A percentile compares a stretch with the other conserved stretches of the same genome.
These are phyloP conservation scores for Chrysolina haemoptera DNA, from an alignment of 2,888 invertebrate species.

Conservation along the genomic window DNA sequence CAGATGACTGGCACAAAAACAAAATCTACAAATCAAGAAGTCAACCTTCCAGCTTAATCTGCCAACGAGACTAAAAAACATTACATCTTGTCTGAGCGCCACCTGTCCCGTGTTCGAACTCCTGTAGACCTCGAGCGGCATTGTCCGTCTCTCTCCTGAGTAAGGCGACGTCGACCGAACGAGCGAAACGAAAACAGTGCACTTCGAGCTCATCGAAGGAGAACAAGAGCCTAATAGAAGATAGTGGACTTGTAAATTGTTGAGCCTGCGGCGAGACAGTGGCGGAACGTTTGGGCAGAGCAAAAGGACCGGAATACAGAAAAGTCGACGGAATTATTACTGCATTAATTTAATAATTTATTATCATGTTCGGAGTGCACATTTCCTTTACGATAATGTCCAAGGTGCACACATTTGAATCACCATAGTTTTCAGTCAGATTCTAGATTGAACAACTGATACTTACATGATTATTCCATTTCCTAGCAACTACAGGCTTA, in stretches of 20 bases:
- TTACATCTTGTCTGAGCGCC: conserved; percentile 49
- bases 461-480: no score
- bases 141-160: conserved; percentile 30
- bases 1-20: conserved; percentile 29
- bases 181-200: conserved; percentile 29
- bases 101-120: conserved; percentile 44
- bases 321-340: not conserved
- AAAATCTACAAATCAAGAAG: conserved; percentile 41
- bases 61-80: conserved; percentile 40
- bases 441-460: no score
- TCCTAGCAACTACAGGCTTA: no score
- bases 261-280: conserved; percentile 49
- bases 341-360: no score
- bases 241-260: conserved; percentile 56
- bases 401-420: no score
- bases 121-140: conserved; percentile 31
- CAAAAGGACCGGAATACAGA: not conserved
- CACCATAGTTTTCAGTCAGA: no score
- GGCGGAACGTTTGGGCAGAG: conserved; percentile 19
- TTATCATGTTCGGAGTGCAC: no score
- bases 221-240: conserved; percentile 53
- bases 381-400: no score
- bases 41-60: conserved; percentile 42
- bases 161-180: not conserved
- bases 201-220: conserved; percentile 32